A percentile compares a stretch with the other conserved stretches of the same genome.
Conservation (phyloP, 2,797 vertebrate genomes). For the Lepilemur ruficaudatus region DNA sequence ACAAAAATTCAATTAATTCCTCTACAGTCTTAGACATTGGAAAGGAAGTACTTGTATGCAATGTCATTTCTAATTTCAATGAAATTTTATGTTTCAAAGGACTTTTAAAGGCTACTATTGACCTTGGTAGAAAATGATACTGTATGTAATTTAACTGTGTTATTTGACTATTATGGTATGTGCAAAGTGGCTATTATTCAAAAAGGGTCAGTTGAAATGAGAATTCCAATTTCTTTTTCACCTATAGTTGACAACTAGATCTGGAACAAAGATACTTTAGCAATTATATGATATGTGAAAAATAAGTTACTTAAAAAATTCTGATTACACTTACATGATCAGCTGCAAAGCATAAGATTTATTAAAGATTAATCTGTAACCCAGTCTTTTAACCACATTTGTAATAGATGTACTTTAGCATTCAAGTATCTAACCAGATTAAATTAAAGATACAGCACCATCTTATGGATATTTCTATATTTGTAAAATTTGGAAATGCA, state of each 20-base stretch:
- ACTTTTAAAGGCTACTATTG: conserved; percentile 33
- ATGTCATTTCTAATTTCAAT: conserved; percentile 65
- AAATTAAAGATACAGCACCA: conserved; percentile 87
- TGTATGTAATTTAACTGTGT: conserved; percentile 28
- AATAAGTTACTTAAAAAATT: conserved; percentile 71
- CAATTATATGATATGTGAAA: conserved; percentile 68
- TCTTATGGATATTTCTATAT: conserved; percentile 85
- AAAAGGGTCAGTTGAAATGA: conserved; percentile 44
- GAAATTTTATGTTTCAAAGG: conserved; percentile 54
- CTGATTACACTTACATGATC: conserved; percentile 52
- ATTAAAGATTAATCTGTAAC: conserved; percentile 47
- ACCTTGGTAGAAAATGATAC: conserved; percentile 42
- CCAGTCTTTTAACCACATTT: conserved; percentile 45
- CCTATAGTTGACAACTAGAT: conserved; percentile 33
- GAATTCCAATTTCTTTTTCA: conserved; percentile 66
- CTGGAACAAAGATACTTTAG: conserved; percentile 67
- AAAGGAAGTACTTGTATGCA: conserved; percentile 49
- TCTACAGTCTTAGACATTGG: conserved; percentile 10
- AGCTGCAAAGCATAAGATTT: conserved; percentile 61
- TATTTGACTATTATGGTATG: not conserved
- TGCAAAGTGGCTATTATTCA: conserved; percentile 33
- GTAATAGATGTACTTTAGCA: conserved; percentile 64
- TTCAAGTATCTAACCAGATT: conserved; percentile 66
- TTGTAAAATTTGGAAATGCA: conserved; percentile 68
- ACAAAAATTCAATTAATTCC: conserved; percentile 49